Evolutionary conservation across 2,113 vertebrate genomes (phyloP), one percentile per base, ranked within the genome.

Genomic region (Bubalus kerabau): DNA sequence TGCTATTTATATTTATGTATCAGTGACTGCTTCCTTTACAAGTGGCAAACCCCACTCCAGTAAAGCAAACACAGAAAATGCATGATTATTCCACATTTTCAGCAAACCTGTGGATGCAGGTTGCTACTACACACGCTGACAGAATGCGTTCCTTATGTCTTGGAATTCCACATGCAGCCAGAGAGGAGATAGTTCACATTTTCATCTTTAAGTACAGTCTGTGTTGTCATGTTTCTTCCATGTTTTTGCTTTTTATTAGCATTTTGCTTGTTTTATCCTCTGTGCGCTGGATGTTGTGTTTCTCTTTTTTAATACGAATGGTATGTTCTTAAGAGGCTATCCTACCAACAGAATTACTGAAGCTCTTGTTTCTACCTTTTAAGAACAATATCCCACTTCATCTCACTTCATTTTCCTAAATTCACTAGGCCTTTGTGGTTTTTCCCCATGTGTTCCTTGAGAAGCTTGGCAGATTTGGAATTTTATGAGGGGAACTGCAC

Each of bases 1-100:
- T 8, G 0, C 92, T 91, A 91, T 28, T 95, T 97, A 67, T 93
- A 93, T 98, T 96, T 92, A 97, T 78, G 14, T 92, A 15, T 97
- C 24, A 94, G 26, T 28, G 46, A 86, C 30, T 84, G 28, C 14
- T 97, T 97, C 30, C 23, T 62, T 97, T 92, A 87, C 40, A 89
- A 94, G 48, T 36, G 76, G 1, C 8, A 83, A 48, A 94, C 24
- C n/a, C 11, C 78, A n/a, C 4, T 86, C 62, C 92, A 96, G 76
- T 97, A 97, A 97, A 82, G 8, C 52, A 81, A 87, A 57, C 26
- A 62, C 14, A 62, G 50, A 90, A 94, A 93, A 60, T 30, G 8
- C 24, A 12, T 17, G 82, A 92, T 96, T 89, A 89, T 64, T 76
- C 43, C 84, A 36, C 48, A n/a, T 91, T 97, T 76, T 12, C 57